Base-by-base conservation (phyloP, 2,113 vertebrate species). In the Campylorhamphus procurvoides region DNA sequence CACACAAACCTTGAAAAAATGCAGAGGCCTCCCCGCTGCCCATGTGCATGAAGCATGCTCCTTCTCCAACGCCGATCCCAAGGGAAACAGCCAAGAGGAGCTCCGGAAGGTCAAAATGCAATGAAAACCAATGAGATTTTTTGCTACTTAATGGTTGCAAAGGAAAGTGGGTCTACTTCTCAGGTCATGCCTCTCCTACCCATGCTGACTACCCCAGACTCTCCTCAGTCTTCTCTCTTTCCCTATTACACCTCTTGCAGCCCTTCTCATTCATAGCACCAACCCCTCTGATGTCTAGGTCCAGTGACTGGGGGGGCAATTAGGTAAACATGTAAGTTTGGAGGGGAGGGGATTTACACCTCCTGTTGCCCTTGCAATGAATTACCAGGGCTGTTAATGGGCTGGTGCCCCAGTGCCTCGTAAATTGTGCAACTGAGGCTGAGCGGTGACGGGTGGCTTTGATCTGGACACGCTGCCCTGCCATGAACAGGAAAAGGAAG, bases 401-500 rank as follows among this genome's bases (percentile, higher is more conserved):
- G 97, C 97, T 96, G 95, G 71, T 96, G 96, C 96, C 95, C 97
- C 93, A 78, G 97, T 87, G 95, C 96, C 94, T 96, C 95, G 46
- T 97, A 97, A 98, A 98, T 98, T 4, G 55, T 89, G 87, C 1
- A 12, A 25, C 80, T 72, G 88, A 75, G 88, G 83, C 95, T 2
- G 12, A 79, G 96, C 35, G 14, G 46, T 85, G 97, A 97, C 20
- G 87, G 66, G 90, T 5, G 44, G 72, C 98, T 98, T 98, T 98
- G 98, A 98, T 98, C 98, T 97, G 97, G 97, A 97, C 95, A 98
- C 96, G 97, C 96, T 93, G 95, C 97, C 95, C 95, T 94, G 89
- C 97, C 92, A 97, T 84, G 93, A 96, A 98, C 97, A 97, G 97
- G 97, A 98, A 98, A 97, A 97, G 98, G 98, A 98, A 98, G 97